These are phyloP conservation scores for Cuniculus paca DNA, from an alignment of 2,797 vertebrate genomes.

Conservation along the genomic window DNA sequence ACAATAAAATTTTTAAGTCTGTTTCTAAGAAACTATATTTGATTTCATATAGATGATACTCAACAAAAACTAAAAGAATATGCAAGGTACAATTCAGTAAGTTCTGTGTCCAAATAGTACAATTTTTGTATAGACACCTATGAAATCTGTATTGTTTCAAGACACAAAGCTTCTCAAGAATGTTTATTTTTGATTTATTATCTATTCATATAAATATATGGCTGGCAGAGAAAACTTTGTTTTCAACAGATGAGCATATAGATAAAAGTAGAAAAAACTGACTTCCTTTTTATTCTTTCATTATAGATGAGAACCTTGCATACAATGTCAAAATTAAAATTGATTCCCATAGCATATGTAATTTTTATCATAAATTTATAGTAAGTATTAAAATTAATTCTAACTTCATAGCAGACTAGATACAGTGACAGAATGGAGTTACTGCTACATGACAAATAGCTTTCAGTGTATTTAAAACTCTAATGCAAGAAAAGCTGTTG, in stretches of 20 bases:
- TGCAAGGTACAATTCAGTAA: background rate
- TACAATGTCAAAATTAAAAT: background rate
- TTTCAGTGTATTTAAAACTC: background rate
- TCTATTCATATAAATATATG: background rate
- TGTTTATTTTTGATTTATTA: constrained; percentile 16
- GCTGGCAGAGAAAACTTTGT: background rate
- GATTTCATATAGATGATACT: background rate
- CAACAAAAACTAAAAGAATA: background rate
- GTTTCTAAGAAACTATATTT: background rate
- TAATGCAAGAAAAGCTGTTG: constrained; percentile 1
- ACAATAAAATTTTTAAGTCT: background rate
- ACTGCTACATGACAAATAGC: background rate
- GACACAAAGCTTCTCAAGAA: background rate
- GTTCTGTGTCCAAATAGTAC: background rate
- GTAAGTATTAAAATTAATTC: constrained; percentile 24
- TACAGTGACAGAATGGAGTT: background rate
- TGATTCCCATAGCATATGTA: background rate
- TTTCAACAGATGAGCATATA: constrained; percentile 8
- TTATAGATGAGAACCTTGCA: background rate
- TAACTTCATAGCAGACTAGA: background rate
- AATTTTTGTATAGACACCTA: background rate
- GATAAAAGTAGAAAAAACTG: background rate
- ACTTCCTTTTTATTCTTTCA: constrained; percentile 19
- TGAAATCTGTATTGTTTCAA: constrained; percentile 7
- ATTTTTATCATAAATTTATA: background rate